Percentiles rank a stretch among this genome's conserved stretches.
Evolutionary conservation across 1,140 invertebrate genomes (phyloP).

Genomic region (Cydia pomonella): DNA sequence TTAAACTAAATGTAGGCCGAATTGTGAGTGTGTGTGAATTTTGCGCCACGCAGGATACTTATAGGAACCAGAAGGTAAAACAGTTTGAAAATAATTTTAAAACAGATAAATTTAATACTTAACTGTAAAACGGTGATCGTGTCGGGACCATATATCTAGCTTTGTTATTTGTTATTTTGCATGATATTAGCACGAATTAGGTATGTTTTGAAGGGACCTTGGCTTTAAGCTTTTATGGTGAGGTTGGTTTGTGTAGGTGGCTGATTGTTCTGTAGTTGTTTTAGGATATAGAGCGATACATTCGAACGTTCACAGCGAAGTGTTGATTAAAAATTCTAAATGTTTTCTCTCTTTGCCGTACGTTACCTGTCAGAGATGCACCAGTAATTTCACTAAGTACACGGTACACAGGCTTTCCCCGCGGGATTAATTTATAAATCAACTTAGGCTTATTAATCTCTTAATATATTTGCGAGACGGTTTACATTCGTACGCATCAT

Average conservation of each 20-base stretch:
- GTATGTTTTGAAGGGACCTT: slow-evolving; percentile 7
- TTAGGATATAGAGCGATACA: slow-evolving; percentile 15
- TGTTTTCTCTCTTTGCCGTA: slow-evolving; percentile 44
- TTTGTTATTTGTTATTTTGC: slow-evolving; percentile 31
- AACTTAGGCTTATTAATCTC: slow-evolving; percentile 1
- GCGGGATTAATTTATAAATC: slow-evolving; percentile 52
- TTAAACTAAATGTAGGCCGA: slow-evolving; percentile 52
- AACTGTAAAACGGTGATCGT: slow-evolving; percentile 47
- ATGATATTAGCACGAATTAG: slow-evolving; percentile 21
- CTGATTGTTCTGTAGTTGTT: slow-evolving; percentile 42
- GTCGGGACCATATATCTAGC: slow-evolving; percentile 9
- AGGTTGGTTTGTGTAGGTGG: slow-evolving; percentile 54
- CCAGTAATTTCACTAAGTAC: slow-evolving; percentile 58
- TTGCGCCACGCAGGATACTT: slow-evolving; percentile 18
- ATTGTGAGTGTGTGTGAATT: slow-evolving; percentile 37
- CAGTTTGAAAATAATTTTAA: slow-evolving; percentile 15
- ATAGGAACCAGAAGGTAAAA: background rate
- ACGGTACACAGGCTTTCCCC: slow-evolving; percentile 54
- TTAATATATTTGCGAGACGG: background rate
- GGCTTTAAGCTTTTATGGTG: slow-evolving; percentile 42
- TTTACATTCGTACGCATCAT: background rate
- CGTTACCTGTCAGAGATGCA: slow-evolving; percentile 58
- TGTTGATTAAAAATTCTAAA: slow-evolving; percentile 35
- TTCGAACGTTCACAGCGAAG: background rate
- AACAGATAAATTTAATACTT: slow-evolving; percentile 40